Evolutionary conservation across 2,888 invertebrate species (phyloP).

Genomic region (Cylloceria caligata): DNA sequence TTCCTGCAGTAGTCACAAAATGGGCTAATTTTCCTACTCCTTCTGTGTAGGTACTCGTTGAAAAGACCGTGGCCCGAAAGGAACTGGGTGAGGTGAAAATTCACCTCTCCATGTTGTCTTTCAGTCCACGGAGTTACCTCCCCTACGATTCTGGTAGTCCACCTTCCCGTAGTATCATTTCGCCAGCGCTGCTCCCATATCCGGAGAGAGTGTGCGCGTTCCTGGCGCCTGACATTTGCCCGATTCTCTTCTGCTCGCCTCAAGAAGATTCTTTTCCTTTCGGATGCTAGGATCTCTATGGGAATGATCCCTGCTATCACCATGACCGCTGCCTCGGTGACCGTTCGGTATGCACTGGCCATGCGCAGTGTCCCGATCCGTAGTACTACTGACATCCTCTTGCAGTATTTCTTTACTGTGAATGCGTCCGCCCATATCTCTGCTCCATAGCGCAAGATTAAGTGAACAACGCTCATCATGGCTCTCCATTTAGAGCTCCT

Average conservation of each 20-base stretch:
- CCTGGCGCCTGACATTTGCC: no score
- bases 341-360: conserved; percentile 11
- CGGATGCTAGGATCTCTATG: not conserved
- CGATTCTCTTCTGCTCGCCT: no score
- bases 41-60: not conserved
- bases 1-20: not conserved
- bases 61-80: conserved; percentile 11
- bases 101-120: conserved; percentile 2
- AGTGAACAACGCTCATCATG: no score
- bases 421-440: no score
- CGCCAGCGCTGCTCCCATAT: not conserved
- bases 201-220: not conserved
- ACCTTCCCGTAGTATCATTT: not conserved
- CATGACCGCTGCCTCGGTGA: conserved; percentile 1
- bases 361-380: not conserved
- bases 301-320: conserved; percentile 16
- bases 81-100: conserved; percentile 14
- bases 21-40: not conserved
- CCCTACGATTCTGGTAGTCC: no score
- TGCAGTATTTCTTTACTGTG: not conserved
- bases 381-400: not conserved
- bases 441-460: no score
- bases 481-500: no score
- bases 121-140: not conserved
- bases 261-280: no score